phyloP scores from a whole-genome alignment of 2,888 invertebrate species.

The Alloplasta piceator region DNA sequence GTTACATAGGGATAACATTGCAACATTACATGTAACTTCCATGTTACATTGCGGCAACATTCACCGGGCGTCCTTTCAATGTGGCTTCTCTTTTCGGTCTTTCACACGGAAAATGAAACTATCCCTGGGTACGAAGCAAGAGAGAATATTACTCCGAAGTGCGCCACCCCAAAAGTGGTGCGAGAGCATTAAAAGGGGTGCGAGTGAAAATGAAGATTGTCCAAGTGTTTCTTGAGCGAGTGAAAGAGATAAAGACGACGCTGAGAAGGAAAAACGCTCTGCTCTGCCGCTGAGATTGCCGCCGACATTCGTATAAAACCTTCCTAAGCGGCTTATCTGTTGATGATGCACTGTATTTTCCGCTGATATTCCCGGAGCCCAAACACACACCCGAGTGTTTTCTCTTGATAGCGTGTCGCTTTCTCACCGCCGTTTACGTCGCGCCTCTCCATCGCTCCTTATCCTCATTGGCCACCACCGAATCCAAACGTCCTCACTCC shows the following conservation, averaged over 20 bases:
- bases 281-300: conserved; percentile 64
- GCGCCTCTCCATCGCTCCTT: conserved; percentile 21
- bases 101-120: too few species aligned
- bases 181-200: conserved; percentile 3
- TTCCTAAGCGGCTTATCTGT: conserved; percentile 80
- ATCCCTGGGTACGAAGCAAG: too few species aligned
- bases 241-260: conserved; percentile 23
- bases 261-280: conserved; percentile 62
- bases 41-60: too few species aligned
- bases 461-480: conserved; percentile 56
- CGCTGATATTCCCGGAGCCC: conserved; percentile 69
- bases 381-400: conserved; percentile 74
- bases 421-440: conserved; percentile 65
- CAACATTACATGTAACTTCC: too few species aligned
- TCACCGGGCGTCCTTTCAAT: too few species aligned
- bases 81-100: background rate
- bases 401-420: conserved; percentile 79
- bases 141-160: too few species aligned
- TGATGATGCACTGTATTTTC: conserved; percentile 81
- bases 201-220: conserved; percentile 25
- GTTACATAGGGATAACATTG: too few species aligned
- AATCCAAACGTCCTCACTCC: conserved; percentile 21
- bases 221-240: conserved; percentile 20
- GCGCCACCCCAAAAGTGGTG: too few species aligned
- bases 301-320: conserved; percentile 75